phyloP scores from a whole-genome alignment of 2,888 invertebrate species.

The Spilarctia lutea region DNA sequence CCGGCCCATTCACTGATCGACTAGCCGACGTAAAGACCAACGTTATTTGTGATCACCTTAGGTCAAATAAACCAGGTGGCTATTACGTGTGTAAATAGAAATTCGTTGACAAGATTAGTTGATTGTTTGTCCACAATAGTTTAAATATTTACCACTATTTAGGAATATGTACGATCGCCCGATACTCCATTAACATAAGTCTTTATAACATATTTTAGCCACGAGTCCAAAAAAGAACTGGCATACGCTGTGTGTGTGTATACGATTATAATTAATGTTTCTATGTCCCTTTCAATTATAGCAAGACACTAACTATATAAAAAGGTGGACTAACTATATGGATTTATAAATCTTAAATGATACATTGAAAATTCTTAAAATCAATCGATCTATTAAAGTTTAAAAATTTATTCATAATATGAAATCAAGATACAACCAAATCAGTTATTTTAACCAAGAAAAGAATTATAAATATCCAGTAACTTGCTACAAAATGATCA shows the following conservation, averaged over 20 bases:
- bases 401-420: too few relatives aligned
- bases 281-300: too few relatives aligned
- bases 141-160: not conserved
- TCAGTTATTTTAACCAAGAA: not conserved
- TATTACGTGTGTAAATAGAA: conserved; percentile 43
- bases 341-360: too few relatives aligned
- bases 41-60: conserved; percentile 54
- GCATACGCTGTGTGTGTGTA: too few relatives aligned
- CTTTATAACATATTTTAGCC: too few relatives aligned
- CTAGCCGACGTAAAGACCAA: conserved; percentile 42
- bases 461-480: not conserved
- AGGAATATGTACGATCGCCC: not conserved
- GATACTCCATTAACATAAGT: not conserved
- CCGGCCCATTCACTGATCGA: conserved; percentile 55
- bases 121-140: not conserved
- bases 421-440: not conserved
- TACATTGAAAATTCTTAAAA: too few relatives aligned
- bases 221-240: too few relatives aligned
- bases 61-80: conserved; percentile 43
- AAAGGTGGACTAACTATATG: too few relatives aligned
- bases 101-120: conserved; percentile 8
- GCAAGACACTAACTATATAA: too few relatives aligned
- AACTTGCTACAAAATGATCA: not conserved
- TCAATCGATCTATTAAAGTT: not conserved
- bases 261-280: too few relatives aligned